A percentile compares a stretch with the other conserved stretches of the same genome.
Evolutionary conservation across 2,113 vertebrate genomes (phyloP).

Genomic region (Columbina picui): DNA sequence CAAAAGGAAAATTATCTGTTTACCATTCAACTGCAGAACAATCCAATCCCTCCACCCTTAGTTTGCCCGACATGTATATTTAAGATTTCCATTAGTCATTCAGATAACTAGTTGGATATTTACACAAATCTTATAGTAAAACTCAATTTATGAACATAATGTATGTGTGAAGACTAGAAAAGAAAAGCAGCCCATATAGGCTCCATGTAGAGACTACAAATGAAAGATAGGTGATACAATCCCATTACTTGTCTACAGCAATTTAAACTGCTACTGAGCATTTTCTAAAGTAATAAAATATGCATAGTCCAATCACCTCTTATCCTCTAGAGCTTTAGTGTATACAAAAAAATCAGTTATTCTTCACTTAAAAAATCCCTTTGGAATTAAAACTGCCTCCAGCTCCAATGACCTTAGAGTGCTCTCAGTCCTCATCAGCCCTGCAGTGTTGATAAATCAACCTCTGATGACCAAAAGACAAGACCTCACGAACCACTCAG

Average conservation of each 20-base stretch:
- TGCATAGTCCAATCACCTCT: rapidly evolving
- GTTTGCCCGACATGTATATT: not conserved
- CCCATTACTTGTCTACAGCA: not conserved
- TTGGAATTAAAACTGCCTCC: not conserved
- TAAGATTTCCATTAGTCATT: not conserved
- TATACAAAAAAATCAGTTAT: not conserved
- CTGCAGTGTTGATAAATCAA: not conserved
- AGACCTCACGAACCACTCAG: not conserved
- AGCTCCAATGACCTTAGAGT: not conserved
- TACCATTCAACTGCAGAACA: not conserved
- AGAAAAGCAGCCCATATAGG: not conserved
- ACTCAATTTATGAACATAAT: not conserved
- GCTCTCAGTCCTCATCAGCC: not conserved
- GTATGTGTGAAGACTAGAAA: not conserved
- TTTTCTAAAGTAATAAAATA: not conserved
- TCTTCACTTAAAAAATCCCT: not conserved
- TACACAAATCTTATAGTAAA: not conserved
- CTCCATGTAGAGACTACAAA: not conserved
- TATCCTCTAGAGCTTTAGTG: not conserved
- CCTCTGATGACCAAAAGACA: not conserved
- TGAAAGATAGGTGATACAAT: not conserved
- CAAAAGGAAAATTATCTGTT: not conserved
- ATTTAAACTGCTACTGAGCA: not conserved
- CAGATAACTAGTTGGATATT: not conserved
- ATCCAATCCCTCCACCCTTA: not conserved